Conservation (phyloP, 2,888 invertebrate genomes). For the Eupithecia tripunctaria region DNA sequence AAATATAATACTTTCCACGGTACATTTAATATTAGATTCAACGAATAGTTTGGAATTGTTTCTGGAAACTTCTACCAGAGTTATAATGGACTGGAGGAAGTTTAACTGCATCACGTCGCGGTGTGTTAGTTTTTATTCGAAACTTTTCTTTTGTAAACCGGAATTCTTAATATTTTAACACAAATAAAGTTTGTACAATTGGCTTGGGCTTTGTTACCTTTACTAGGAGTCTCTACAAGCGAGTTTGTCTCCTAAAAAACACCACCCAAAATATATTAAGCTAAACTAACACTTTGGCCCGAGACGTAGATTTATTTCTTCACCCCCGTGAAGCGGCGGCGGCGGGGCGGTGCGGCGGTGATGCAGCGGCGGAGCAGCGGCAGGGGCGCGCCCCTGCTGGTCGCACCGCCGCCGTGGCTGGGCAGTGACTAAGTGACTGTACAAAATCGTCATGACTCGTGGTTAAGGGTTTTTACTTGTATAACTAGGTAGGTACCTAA, state of each 20-base stretch:
- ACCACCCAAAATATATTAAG: too few species aligned
- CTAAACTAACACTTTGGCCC: too few species aligned
- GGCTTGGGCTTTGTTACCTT: not conserved
- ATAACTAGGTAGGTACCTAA: too few species aligned
- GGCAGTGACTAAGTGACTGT: too few species aligned
- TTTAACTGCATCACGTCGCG: conserved; percentile 51
- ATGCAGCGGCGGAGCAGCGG: too few species aligned
- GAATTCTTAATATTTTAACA: conserved; percentile 16
- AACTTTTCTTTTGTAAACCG: conserved; percentile 30
- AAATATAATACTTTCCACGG: conserved; percentile 56
- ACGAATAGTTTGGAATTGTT: conserved; percentile 59
- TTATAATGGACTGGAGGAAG: conserved; percentile 53
- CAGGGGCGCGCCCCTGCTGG: too few species aligned
- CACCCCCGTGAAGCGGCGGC: too few species aligned
- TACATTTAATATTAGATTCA: conserved; percentile 62
- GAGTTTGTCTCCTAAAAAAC: not conserved
- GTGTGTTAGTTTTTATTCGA: conserved; percentile 56
- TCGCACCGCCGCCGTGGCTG: too few species aligned
- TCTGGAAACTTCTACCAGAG: conserved; percentile 53
- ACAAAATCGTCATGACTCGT: not conserved
- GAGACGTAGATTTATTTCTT: too few species aligned
- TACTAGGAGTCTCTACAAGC: not conserved
- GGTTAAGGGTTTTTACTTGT: not conserved
- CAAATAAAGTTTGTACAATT: not conserved
- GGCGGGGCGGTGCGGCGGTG: too few species aligned